Conservation (phyloP, 2,113 vertebrate genomes). For the Suncus etruscus region DNA sequence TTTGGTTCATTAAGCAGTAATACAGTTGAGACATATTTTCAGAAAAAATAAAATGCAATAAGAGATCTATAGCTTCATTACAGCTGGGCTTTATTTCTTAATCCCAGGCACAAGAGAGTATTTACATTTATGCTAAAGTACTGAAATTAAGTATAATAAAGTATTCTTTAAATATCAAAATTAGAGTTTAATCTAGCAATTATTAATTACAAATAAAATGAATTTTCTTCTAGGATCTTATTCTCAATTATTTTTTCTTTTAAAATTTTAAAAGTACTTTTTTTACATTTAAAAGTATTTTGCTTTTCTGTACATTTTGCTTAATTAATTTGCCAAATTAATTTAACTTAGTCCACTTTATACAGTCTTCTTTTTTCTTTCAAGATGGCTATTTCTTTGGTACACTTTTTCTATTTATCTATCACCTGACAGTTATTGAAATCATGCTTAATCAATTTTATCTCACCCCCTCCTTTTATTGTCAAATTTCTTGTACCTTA, state of each 20-base stretch:
- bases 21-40: conserved; percentile 48
- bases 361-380: conserved; percentile 8
- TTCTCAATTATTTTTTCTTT: conserved; percentile 2
- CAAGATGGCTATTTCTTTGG: neutral
- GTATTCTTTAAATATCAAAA: conserved; percentile 44
- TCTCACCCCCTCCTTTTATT: neutral
- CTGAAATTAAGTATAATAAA: neutral
- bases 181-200: conserved; percentile 14
- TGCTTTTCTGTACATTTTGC: conserved; percentile 2
- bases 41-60: conserved; percentile 47
- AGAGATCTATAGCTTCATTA: conserved; percentile 55
- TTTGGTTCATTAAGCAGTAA: conserved; percentile 64
- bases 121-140: neutral
- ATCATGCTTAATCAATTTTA: neutral
- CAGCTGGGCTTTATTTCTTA: conserved; percentile 55
- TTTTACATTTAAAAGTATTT: neutral
- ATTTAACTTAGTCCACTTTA: conserved; percentile 5
- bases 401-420: neutral
- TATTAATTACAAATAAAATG: conserved; percentile 42
- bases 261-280: neutral
- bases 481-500: neutral
- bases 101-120: neutral
- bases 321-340: conserved; percentile 27
- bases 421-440: neutral
- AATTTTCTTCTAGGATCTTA: conserved; percentile 23